phyloP scores from a whole-genome alignment of 2,888 invertebrate genomes.

The Chrysodeixis includens region DNA sequence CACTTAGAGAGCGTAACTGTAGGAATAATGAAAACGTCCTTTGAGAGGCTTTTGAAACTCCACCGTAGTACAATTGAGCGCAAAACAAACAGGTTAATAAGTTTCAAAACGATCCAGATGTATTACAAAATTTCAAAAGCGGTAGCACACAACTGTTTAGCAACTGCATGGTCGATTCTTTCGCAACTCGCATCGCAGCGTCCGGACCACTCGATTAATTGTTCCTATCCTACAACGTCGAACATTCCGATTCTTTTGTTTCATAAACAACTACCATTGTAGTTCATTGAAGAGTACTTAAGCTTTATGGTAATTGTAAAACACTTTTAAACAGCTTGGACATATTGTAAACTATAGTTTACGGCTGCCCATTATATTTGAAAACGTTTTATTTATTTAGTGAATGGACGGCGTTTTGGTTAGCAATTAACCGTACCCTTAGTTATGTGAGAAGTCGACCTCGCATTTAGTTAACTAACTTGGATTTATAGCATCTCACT shows the following conservation, averaged over 20 bases:
- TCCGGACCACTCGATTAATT: conserved; percentile 88
- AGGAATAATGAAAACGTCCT: conserved; percentile 82
- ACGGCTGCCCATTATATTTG: conserved; percentile 39
- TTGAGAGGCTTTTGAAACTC: conserved; percentile 78
- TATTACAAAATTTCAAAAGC: conserved; percentile 86
- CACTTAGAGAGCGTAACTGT: conserved; percentile 71
- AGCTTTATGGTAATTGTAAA: conserved; percentile 56
- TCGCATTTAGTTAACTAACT: conserved; percentile 72
- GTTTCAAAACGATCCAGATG: conserved; percentile 89
- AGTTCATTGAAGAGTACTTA: conserved; percentile 50
- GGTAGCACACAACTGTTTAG: conserved; percentile 86
- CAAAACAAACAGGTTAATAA: conserved; percentile 87
- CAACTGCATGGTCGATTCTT: conserved; percentile 83
- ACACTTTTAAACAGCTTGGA: conserved; percentile 52
- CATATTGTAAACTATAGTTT: conserved; percentile 55
- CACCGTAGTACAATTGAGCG: conserved; percentile 76
- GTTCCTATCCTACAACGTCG: conserved; percentile 82
- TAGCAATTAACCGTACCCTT: conserved; percentile 75
- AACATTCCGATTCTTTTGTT: conserved; percentile 81
- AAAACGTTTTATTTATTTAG: conserved; percentile 54
- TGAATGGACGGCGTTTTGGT: conserved; percentile 70
- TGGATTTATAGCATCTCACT: conserved; percentile 66
- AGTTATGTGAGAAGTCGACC: conserved; percentile 78
- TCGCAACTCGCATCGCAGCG: conserved; percentile 85
- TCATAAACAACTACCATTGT: conserved; percentile 71